phyloP scores from a whole-genome alignment of 2,797 vertebrate genomes.

The Danio kyathit region DNA sequence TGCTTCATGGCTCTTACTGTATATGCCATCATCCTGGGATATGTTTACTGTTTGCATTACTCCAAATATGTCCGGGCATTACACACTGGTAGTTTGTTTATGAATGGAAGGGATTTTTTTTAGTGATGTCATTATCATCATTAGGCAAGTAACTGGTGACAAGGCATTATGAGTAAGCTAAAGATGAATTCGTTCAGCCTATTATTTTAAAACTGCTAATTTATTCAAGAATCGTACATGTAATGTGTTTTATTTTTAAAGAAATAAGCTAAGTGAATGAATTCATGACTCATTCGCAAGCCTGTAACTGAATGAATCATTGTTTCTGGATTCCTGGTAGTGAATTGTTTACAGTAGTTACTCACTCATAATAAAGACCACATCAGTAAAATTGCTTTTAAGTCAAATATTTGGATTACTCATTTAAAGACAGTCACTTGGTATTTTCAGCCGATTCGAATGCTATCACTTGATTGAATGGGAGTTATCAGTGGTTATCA shows the following conservation, averaged over 20 bases:
- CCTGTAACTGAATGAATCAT: no score
- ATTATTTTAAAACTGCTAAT: not conserved
- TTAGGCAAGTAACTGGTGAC: not conserved
- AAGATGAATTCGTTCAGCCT: not conserved
- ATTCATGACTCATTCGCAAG: not conserved
- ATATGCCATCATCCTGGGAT: not conserved
- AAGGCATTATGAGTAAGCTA: not conserved
- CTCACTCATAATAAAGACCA: not conserved
- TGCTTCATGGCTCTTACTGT: not conserved
- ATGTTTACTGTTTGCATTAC: not conserved
- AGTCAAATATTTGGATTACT: no score
- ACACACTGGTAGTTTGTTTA: not conserved
- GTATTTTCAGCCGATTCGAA: no score
- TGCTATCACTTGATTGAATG: no score
- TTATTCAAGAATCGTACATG: not conserved
- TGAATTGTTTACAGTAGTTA: not conserved
- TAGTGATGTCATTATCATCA: not conserved
- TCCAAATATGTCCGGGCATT: not conserved
- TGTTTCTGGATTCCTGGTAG: not conserved
- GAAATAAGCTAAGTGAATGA: not conserved
- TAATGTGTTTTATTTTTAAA: not conserved
- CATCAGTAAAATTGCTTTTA: no score
- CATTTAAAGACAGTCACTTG: no score
- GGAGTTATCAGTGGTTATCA: no score
- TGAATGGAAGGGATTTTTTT: not conserved